A percentile compares a stretch with the other conserved stretches of the same genome.
phyloP scores from a whole-genome alignment of 2,113 vertebrate species.

The Psilopogon haemacephalus region DNA sequence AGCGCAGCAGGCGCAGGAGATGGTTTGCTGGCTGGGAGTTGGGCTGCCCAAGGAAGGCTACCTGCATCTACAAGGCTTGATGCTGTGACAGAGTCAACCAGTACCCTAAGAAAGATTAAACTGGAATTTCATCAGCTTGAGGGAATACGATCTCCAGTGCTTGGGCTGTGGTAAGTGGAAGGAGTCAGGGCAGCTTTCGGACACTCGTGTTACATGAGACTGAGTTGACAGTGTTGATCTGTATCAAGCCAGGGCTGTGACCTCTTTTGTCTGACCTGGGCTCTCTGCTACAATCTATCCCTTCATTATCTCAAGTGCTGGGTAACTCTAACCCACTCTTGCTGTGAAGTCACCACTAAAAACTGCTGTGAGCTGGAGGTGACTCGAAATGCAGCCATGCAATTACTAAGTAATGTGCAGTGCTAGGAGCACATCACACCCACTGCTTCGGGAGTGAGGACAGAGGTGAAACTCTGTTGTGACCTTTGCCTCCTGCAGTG shows the following conservation, averaged over 20 bases:
- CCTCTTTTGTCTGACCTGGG: not conserved
- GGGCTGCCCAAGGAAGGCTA: not conserved
- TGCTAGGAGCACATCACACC: constrained; percentile 14
- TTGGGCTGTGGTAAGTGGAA: constrained; percentile 7
- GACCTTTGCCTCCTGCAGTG: not conserved
- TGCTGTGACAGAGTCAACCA: rapidly evolving
- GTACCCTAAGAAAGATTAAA: not conserved
- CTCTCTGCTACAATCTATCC: constrained; percentile 3
- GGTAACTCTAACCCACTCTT: not conserved
- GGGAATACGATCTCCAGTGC: not conserved
- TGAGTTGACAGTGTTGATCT: not conserved
- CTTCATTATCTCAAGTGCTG: constrained; percentile 25
- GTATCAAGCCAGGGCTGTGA: not conserved
- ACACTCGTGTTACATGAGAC: not conserved
- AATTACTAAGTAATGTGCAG: constrained; percentile 27
- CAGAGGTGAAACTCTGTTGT: not conserved
- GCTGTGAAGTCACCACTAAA: constrained; percentile 7
- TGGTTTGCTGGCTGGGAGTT: not conserved
- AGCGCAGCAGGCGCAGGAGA: not conserved
- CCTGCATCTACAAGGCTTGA: not conserved
- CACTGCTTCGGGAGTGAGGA: not conserved
- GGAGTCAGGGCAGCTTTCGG: not conserved
- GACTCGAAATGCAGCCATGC: not conserved
- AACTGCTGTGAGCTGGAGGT: constrained; percentile 10
- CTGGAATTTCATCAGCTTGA: not conserved